Conservation (phyloP, 2,113 vertebrate species). For the Petaurus breviceps region DNA sequence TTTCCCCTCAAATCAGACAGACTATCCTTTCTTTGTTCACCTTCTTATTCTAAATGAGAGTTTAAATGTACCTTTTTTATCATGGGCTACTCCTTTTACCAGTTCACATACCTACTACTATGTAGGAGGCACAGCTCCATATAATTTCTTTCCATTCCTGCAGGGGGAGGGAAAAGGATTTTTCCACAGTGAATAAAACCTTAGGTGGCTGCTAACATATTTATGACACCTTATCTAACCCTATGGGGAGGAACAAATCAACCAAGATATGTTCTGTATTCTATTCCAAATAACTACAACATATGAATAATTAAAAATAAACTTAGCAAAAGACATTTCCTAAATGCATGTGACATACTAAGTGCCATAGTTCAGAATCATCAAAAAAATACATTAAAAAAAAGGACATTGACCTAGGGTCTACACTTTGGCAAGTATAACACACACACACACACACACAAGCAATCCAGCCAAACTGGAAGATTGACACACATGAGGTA, state of each 20-base stretch:
- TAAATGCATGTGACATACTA: background rate
- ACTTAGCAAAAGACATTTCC: background rate
- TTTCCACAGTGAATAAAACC: background rate
- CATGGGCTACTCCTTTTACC: background rate
- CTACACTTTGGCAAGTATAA: background rate
- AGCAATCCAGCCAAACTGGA: constrained; percentile 29
- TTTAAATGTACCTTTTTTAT: background rate
- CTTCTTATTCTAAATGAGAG: background rate
- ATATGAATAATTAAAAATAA: background rate
- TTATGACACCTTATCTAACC: background rate
- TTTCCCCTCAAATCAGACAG: background rate
- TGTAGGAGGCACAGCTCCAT: background rate
- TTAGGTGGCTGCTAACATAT: background rate
- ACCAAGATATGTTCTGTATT: background rate
- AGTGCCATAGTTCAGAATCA: background rate
- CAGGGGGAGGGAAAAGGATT: background rate
- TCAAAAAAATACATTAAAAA: background rate
- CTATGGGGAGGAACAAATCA: background rate
- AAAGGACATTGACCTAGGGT: background rate
- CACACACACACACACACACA: background rate
- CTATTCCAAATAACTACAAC: background rate
- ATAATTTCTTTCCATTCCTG: background rate
- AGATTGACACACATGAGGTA: constrained; percentile 78
- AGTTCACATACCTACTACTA: background rate
- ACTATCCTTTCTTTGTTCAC: background rate